Evolutionary conservation across 2,888 invertebrate genomes (phyloP), one percentile per base, ranked within the genome.

Genomic region (Lycaena phlaeas): DNA sequence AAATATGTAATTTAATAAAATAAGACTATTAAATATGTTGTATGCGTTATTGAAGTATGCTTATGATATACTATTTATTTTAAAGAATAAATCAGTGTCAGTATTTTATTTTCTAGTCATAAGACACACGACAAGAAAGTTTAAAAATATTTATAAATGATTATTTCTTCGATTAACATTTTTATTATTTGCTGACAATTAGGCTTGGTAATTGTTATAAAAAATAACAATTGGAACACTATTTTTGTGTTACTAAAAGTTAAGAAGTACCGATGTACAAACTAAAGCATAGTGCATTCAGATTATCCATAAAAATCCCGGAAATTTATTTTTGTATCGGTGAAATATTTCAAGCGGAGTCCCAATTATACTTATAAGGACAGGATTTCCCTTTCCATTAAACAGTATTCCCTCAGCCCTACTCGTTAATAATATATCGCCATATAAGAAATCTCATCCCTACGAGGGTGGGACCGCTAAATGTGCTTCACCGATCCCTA

Each of bases 361-460:
- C 12, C 34, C 34, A 18, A 22, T 34, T 18, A 18, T 18, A 11
- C 34, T 22, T 18, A 34, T 34, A 34, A 34, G 22, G 22, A 34
- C 22, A 34, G 18, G 22, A 34, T 34, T 34, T 34, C 22, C 14
- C 34, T 22, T 34, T 34, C 47, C 45, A 46, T 45, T 46, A 11
- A 10, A 27, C 27, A 27, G 17, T 37, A 15, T 27, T 18, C 14
- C 27, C 17, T 12, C 15, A 38, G 11, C 27, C 12, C 27, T 38
- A 27, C 17, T 15, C 15, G 27, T 51, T 51, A 76, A 77, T 79
- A 81, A 76, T 77, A 75, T 72, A 81, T 74, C 65, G 68, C 68
- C 58, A 69, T 71, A 75, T 78, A 82, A 82, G 81, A 82, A 79
- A 81, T 74, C 78, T 77, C 72, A 54, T 61, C 60, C 61, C 57